phyloP scores from a whole-genome alignment of 2,888 invertebrate species.

The Melanargia galathea region DNA sequence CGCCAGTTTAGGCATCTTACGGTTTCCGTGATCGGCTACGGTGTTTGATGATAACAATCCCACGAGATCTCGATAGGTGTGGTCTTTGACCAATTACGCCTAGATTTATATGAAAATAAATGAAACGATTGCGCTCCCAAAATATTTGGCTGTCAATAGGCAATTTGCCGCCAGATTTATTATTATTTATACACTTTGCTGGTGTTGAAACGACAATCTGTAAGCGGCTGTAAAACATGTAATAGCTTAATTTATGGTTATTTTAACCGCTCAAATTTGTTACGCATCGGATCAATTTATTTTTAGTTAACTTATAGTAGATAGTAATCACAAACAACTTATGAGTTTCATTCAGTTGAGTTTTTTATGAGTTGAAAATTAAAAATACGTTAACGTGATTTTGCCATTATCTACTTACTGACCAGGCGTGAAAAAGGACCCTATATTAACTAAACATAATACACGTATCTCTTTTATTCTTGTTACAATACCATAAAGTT shows the following conservation, averaged over 20 bases:
- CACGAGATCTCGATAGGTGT: slow-evolving; percentile 54
- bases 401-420: too few species aligned
- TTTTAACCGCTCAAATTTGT: slow-evolving; percentile 30
- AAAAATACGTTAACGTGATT: neutral
- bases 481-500: too few species aligned
- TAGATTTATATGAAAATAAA: slow-evolving; percentile 50
- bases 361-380: too few species aligned
- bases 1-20: slow-evolving; percentile 46
- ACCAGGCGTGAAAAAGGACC: neutral
- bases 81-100: slow-evolving; percentile 51
- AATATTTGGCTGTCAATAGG: slow-evolving; percentile 39
- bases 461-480: too few species aligned
- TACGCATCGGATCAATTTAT: slow-evolving; percentile 32
- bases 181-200: slow-evolving; percentile 38
- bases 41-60: slow-evolving; percentile 46
- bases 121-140: slow-evolving; percentile 43
- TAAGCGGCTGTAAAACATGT: slow-evolving; percentile 43
- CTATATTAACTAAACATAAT: too few species aligned
- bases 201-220: slow-evolving; percentile 42
- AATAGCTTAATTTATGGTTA: slow-evolving; percentile 44
- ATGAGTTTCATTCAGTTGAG: slow-evolving; percentile 4
- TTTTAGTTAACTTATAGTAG: slow-evolving; percentile 36
- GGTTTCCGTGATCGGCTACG: slow-evolving; percentile 53
- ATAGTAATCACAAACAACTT: slow-evolving; percentile 8
- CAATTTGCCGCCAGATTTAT: slow-evolving; percentile 45